Percentiles rank a stretch among this genome's conserved stretches.
phyloP scores from a whole-genome alignment of 2,113 vertebrate species.

The Oophaga pumilio region DNA sequence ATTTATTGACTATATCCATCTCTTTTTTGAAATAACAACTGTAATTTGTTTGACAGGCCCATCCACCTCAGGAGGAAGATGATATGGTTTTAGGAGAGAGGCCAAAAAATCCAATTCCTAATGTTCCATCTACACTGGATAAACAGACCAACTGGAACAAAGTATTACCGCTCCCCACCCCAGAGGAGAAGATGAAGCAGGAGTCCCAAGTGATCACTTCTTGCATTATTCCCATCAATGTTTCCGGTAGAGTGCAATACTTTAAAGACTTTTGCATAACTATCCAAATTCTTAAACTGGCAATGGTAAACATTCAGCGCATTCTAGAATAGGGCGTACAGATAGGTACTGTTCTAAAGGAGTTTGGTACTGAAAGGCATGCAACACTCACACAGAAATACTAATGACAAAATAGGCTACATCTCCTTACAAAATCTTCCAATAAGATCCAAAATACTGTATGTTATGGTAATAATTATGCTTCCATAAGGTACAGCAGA shows the following conservation, averaged over 20 bases:
- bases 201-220: slow-evolving; percentile 91
- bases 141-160: slow-evolving; percentile 98
- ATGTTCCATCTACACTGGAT: slow-evolving; percentile 95
- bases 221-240: slow-evolving; percentile 97
- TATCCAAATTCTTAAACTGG: not conserved
- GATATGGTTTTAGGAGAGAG: slow-evolving; percentile 91
- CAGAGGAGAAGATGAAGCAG: slow-evolving; percentile 95
- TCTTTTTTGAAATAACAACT: slow-evolving; percentile 65
- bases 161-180: slow-evolving; percentile 93
- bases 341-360: too few species aligned
- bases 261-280: not conserved
- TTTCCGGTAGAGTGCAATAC: slow-evolving; percentile 84
- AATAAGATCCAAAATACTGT: not conserved
- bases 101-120: slow-evolving; percentile 90
- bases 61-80: slow-evolving; percentile 84
- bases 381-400: not conserved
- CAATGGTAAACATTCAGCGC: not conserved
- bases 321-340: too few species aligned
- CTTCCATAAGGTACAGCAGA: not conserved
- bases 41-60: slow-evolving; percentile 80
- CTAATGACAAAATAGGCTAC: too few species aligned
- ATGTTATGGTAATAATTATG: not conserved
- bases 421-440: not conserved
- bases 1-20: not conserved
- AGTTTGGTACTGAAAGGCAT: too few species aligned